These are phyloP conservation scores for Blastobasis lacticolella DNA, from an alignment of 2,888 invertebrate species.

Conservation along the genomic window DNA sequence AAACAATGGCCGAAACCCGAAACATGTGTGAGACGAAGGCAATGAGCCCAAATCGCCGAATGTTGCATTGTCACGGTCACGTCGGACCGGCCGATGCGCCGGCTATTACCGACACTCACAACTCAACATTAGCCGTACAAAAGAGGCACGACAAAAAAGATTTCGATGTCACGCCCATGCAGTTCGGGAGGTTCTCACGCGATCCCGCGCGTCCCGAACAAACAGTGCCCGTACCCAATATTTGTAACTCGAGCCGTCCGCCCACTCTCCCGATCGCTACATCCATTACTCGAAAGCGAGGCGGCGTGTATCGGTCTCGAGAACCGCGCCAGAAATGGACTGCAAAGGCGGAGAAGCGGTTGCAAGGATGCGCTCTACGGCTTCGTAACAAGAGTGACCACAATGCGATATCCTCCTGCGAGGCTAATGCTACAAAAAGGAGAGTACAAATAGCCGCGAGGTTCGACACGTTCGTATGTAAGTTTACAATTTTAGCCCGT, in stretches of 20 bases:
- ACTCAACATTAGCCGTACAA: conserved; percentile 53
- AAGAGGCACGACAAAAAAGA: conserved; percentile 52
- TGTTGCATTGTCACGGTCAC: conserved; percentile 63
- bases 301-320: conserved; percentile 6
- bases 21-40: conserved; percentile 33
- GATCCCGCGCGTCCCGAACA: conserved; percentile 50
- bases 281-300: conserved; percentile 27
- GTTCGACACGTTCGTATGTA: conserved; percentile 56
- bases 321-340: conserved; percentile 33
- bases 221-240: conserved; percentile 51
- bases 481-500: conserved; percentile 57
- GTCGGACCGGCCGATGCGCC: conserved; percentile 35
- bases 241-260: conserved; percentile 44
- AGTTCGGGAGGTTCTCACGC: conserved; percentile 68
- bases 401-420: conserved; percentile 33
- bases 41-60: conserved; percentile 19
- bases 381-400: conserved; percentile 52
- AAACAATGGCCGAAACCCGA: conserved; percentile 19
- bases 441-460: conserved; percentile 42
- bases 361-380: conserved; percentile 43
- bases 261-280: conserved; percentile 28
- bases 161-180: conserved; percentile 70
- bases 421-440: conserved; percentile 52
- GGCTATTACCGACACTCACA: conserved; percentile 54
- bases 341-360: conserved; percentile 14